Percentiles rank a stretch among this genome's conserved stretches.
phyloP scores from a whole-genome alignment of 2,113 vertebrate species.

The Trogon surrucura region DNA sequence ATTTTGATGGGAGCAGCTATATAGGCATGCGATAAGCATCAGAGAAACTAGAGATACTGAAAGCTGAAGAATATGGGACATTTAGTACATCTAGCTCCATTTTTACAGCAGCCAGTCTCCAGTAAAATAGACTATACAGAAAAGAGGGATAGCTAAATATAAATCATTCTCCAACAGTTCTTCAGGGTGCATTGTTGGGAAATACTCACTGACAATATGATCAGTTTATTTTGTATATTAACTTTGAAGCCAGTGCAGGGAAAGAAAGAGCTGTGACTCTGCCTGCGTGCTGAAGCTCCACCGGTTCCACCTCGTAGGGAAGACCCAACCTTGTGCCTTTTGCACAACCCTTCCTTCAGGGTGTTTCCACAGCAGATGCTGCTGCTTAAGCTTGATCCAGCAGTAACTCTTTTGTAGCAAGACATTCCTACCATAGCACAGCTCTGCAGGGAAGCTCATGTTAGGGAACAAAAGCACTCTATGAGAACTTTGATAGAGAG shows the following conservation, averaged over 20 bases:
- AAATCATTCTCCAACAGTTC: conserved; percentile 24
- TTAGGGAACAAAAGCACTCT: background rate
- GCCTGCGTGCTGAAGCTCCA: background rate
- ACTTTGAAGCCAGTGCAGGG: background rate
- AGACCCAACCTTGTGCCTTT: background rate
- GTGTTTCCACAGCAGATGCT: background rate
- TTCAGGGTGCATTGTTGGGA: background rate
- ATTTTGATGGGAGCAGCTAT: background rate
- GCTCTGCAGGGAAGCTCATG: background rate
- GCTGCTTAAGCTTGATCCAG: background rate
- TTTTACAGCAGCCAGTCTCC: background rate
- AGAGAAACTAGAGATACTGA: conserved; percentile 14
- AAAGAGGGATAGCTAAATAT: background rate
- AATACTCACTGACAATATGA: background rate
- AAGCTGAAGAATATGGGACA: conserved; percentile 1
- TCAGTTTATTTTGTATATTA: background rate
- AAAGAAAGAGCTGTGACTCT: background rate
- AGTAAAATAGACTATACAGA: conserved; percentile 5
- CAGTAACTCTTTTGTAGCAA: accelerated
- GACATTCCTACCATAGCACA: background rate
- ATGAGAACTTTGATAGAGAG: background rate
- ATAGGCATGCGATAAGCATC: conserved; percentile 19
- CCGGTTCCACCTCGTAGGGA: background rate
- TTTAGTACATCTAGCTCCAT: background rate
- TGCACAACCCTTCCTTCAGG: background rate